Evolutionary conservation across 1,140 invertebrate species (phyloP), one percentile per base, ranked within the genome.

Genomic region (Oreohelix idahoensis): DNA sequence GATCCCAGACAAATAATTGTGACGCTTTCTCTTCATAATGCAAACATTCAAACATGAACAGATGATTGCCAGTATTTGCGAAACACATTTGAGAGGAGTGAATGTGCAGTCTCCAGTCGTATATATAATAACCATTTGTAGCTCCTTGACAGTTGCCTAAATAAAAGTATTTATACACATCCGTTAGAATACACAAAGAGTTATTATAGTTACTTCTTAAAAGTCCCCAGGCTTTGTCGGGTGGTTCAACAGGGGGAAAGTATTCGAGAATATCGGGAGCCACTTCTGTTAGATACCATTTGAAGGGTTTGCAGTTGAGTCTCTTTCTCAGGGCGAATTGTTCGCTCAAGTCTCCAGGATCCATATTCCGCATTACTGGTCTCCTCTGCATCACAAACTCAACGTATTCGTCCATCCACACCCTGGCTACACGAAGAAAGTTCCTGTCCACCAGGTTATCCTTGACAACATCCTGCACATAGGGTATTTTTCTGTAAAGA

Each of bases 401-500:
- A 13, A 4, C n/a, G 23, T 71, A 71, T 39, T 71, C 69, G 35
- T 71, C 69, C 69, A 71, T 71, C 69, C 69, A 71, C 4, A 71
- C 69, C 8, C 2, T 17, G 15, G 32, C 32, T 29, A 71, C 20
- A 39, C 69, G 69, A 5, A 35, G 69, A 10, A 71, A 71, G 35
- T 71, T 71, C 35, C n/a, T 71, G 13, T 75, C 38, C 8, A 39
- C 39, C 1, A 20, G 10, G 35, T 49, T 23, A 13, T 26, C 23
- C 5, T 45, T 20, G 5, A 45, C 42, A 1, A 75, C 11, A 1
- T 29, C n/a, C 1, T 32, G 1, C 17, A 39, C 32, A 26, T 81
- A 81, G n/a, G 79, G 66, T 2, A 71, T 39, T 13, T 29, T 95
- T 73, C 98, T 94, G 91, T 99, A 99, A 26, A 99, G 94, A 92